Evolutionary conservation across 2,888 invertebrate genomes (phyloP), one percentile per base, ranked within the genome.

Genomic region (Synanthedon andrenaeformis): DNA sequence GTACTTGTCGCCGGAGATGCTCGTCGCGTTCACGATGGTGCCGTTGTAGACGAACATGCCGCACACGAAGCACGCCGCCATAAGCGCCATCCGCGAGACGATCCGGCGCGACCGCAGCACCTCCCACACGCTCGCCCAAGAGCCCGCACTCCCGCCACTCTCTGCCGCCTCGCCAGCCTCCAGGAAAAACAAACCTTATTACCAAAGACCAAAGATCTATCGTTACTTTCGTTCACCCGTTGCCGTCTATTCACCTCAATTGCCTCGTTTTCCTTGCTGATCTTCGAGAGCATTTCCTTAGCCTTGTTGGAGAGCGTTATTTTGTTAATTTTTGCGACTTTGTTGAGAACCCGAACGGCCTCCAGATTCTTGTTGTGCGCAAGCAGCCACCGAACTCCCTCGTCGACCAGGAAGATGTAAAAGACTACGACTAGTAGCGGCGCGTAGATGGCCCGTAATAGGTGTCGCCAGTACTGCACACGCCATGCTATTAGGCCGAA

Each of bases 371-470:
- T 89, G 53, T 92, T 90, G 66, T 93, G 92, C 0, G 92, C 91
- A 4, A 94, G 72, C n/a, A 95, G 87, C 95, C 95, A 96, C 58
- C 95, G 87, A 23, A 93, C 89, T 1, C 93, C 93, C 74, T 94
- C 94, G 3, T 94, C 93, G n/a, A 93, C 79, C 5, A 93, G 70
- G 89, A 93, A 92, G 56, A 92, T 90, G 69, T 93, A 93, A 56
- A 90, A 83, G 23, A 95, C 78, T 23, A 92, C 90, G 0, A 93
- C 74, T 3, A 94, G 75, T 0, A 92, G 89, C 0, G 95, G 95
- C 0, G 90, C 87, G 68, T 94, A 95, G 53, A 93, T 87, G 42
- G 92, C 89, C 42, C 92, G 78, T 63, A 94, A 89, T 60, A 92
- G 76, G 59, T 89, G 75, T 59, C 92, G 88, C 95, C 95, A 96